Base-by-base conservation (phyloP, 2,797 vertebrate genomes). In the Micropoecilia bifurca region DNA sequence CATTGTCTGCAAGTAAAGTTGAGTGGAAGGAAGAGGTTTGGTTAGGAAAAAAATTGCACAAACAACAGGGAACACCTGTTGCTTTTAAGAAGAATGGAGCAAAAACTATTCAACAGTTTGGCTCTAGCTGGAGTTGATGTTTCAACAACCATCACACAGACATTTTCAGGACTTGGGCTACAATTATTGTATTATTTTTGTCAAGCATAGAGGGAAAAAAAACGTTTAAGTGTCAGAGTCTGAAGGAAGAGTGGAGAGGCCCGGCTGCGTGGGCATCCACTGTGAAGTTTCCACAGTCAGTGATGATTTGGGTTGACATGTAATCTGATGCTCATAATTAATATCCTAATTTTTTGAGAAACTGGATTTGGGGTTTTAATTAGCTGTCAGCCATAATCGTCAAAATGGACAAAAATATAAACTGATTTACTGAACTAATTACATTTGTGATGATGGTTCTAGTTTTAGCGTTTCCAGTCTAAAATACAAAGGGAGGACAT, bases 401-500 rank as follows among this genome's bases (percentile, higher is more conserved):
- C 66, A 43, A 69, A 69, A 43, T 68, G 28, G 33, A 66, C 18
- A 66, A n/a, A 41, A 41, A 68, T 25, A 41, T 5, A 59, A 66
- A 20, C 20, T 66, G 1, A 66, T 22, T 43, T 69, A 25, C 39
- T 41, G 20, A 69, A 69, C 20, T 25, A 69, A 68, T 16, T 66
- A 66, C 9, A 25, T 69, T 41, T 69, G 20, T 68, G 33, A 68
- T 41, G 9, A 66, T 39, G 1, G 1, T 39, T 36, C 16, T 18
- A 66, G 8, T 66, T 66, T 66, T 1, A 66, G 61, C 39, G 18
- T 7, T 39, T 36, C 16, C 14, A 18, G 33, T 48, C 77, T 47
- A 20, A 69, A 72, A 77, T 78, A 47, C 71, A 46, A 53, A 45
- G 13, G 30, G 13, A 57, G 84, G 72, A 76, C n/a, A 76, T 77